Base-by-base conservation (phyloP, 2,888 invertebrate species). In the Mellilla xanthometata region DNA sequence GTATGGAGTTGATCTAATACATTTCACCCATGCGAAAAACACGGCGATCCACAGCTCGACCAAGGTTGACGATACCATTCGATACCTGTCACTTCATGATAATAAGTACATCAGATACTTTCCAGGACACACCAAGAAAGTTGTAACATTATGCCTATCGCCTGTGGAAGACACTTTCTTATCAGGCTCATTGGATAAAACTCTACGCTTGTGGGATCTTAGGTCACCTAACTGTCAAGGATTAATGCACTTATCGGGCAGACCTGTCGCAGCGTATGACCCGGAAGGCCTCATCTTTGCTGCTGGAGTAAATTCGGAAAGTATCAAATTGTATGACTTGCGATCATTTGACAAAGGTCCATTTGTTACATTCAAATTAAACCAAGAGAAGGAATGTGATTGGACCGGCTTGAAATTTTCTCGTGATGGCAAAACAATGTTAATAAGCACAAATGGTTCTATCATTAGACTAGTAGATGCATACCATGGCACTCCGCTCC, bases 41-140 rank as follows among this genome's bases (percentile, higher is more conserved):
- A 97, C 99, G 47, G 99, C 99, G 11, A 96, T 99, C 62, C 99
- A 99, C 85, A 97, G 98, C 86, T 99, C 99, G n/a, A 99, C 99
- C 1, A 99, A 99, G 93, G 94, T 99, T 49, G 99, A 99, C 85
- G 99, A 99, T 82, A 99, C 99, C 9, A 98, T 99, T 62, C 92
- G 99, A 65, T 99, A 99, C 86, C 90, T 99, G 52, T 99, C 99
- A 38, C 91, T 99, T 28, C 99, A 99, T 80, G 99, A 99, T 86
- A 99, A 99, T 89, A 99, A 99, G 85, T 99, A 99, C 81, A 95
- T 99, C 52, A 92, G 99, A 59, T 99, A 99, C 79, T 99, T 99
- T 75, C 97, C 97, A 5, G 98, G 98, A 0, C 99, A 99, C 73
- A 96, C 97, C 0, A 99, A 99, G 82, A 96, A 96, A 88, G 99